Conservation (phyloP, 2,888 invertebrate species). For the Fissipunctia ypsillon region DNA sequence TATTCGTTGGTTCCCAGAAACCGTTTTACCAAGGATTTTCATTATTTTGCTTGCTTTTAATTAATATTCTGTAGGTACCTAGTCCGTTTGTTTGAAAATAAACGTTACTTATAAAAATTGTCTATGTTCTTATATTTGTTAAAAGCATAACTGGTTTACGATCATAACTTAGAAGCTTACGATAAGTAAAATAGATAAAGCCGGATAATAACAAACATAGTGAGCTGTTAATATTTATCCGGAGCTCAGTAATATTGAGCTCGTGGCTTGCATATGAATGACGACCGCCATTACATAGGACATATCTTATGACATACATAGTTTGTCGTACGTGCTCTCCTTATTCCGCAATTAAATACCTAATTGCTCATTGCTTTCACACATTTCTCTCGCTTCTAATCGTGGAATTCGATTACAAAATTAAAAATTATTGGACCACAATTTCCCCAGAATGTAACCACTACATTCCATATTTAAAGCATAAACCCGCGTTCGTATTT, state of each 20-base stretch:
- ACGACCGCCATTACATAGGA: conserved; percentile 7
- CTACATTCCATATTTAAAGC: conserved; percentile 22
- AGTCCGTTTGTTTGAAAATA: conserved; percentile 4
- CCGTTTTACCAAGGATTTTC: not conserved
- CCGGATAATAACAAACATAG: conserved; percentile 43
- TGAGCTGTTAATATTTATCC: conserved; percentile 48
- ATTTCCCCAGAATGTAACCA: not conserved
- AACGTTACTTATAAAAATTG: not conserved
- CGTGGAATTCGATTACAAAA: not conserved
- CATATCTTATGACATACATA: not conserved
- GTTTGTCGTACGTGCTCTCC: conserved; percentile 6
- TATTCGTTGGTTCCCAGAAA: not conserved
- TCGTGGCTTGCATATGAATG: conserved; percentile 44
- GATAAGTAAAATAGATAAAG: conserved; percentile 23
- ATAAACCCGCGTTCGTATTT: conserved; percentile 30
- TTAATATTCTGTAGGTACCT: not conserved
- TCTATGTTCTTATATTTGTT: no score
- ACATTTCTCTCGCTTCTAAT: not conserved
- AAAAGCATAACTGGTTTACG: not conserved
- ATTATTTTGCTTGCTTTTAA: not conserved
- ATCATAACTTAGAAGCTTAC: not conserved
- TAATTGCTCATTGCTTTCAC: not conserved
- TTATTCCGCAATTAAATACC: conserved; percentile 14
- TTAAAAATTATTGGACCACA: not conserved
- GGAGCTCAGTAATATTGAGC: conserved; percentile 46